phyloP scores from a whole-genome alignment of 2,797 vertebrate genomes.

The Gymnothorax javanicus region DNA sequence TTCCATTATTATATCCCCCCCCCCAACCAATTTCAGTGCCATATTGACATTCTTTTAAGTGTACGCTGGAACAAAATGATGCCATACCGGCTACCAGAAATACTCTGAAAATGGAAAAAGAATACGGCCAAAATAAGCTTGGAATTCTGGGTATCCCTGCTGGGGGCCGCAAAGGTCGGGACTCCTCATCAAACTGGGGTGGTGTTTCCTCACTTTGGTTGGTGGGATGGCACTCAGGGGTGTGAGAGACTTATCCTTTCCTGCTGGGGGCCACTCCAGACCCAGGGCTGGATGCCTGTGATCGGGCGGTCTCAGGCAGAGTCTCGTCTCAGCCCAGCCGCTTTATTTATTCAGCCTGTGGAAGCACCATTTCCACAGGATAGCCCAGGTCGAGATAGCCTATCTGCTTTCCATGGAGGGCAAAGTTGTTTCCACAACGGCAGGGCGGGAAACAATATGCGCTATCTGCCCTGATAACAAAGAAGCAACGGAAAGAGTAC shows the following conservation, averaged over 20 bases:
- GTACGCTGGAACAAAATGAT: neutral
- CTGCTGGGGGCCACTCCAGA: too few species aligned
- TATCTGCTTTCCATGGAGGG: conserved; percentile 59
- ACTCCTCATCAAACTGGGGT: neutral
- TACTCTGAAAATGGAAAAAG: neutral
- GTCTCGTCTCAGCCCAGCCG: conserved; percentile 10
- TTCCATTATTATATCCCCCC: neutral
- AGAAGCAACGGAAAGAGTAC: conserved; percentile 23
- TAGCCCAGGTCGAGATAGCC: conserved; percentile 56
- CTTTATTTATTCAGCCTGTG: conserved; percentile 60
- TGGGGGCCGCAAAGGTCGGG: neutral
- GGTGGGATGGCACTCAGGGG: neutral
- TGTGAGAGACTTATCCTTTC: neutral
- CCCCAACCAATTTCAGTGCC: neutral
- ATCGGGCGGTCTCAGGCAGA: too few species aligned
- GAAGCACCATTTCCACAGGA: conserved; percentile 62
- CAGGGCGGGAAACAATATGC: conserved; percentile 55
- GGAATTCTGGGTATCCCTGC: neutral
- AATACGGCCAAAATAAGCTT: neutral
- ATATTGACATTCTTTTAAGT: neutral
- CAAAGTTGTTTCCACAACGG: neutral
- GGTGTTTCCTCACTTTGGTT: neutral
- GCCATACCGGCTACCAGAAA: neutral
- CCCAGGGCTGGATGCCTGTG: too few species aligned
- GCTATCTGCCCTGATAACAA: conserved; percentile 43